Percentiles rank a stretch among this genome's conserved stretches.
These are phyloP conservation scores for Liopterus haemorrhoidalis DNA, from an alignment of 2,888 invertebrate genomes.

Conservation along the genomic window DNA sequence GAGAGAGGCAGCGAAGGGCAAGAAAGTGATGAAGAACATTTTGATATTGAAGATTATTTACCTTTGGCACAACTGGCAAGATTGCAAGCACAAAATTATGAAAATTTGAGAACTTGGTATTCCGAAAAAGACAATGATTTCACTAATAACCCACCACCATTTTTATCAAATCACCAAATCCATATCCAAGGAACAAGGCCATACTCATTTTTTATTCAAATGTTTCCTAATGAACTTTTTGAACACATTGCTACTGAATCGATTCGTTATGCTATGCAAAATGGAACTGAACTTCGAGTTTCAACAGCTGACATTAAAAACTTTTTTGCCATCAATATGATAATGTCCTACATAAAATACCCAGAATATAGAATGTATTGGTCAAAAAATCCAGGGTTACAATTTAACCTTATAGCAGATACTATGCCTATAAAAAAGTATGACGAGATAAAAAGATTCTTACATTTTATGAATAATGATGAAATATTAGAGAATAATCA, in stretches of 20 bases:
- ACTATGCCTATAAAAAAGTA: conserved; percentile 24
- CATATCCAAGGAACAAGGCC: conserved; percentile 14
- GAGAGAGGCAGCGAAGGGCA: no score
- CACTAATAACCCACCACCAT: neutral
- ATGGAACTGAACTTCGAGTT: conserved; percentile 8
- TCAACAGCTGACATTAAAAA: conserved; percentile 18
- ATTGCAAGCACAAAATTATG: no score
- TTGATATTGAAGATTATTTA: no score
- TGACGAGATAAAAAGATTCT: conserved; percentile 24
- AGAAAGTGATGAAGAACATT: no score
- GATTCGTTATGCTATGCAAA: conserved; percentile 22
- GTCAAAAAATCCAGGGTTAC: conserved; percentile 19
- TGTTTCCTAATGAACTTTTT: conserved; percentile 24
- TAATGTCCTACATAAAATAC: conserved; percentile 26
- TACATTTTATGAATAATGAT: conserved; percentile 26
- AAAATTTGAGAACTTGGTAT: neutral
- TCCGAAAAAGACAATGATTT: conserved; percentile 1
- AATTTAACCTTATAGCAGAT: conserved; percentile 24
- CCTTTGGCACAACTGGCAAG: no score
- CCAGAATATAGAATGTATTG: conserved; percentile 21
- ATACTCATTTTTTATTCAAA: conserved; percentile 18
- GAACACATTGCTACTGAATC: conserved; percentile 18
- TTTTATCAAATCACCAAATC: neutral
- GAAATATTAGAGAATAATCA: conserved; percentile 20
- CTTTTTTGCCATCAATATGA: conserved; percentile 25